Conservation (phyloP, 23 tunicate species). For the Ascidia mentula region DNA sequence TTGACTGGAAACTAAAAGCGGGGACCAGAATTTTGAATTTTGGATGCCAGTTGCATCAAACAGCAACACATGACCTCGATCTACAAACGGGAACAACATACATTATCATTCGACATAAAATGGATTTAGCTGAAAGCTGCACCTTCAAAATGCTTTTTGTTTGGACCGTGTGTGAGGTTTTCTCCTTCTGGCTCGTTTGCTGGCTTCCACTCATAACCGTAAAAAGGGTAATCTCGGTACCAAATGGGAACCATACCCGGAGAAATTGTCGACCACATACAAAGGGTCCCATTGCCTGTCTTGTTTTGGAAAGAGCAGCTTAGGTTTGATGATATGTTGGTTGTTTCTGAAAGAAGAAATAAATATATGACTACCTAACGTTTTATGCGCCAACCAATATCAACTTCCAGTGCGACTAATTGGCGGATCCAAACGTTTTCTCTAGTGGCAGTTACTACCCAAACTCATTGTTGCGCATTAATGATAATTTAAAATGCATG, state of each 20-base stretch:
- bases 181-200: background rate
- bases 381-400: too few relatives aligned
- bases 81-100: background rate
- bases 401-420: too few relatives aligned
- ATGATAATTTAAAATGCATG: too few relatives aligned
- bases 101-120: too few relatives aligned
- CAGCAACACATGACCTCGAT: constrained; percentile 47
- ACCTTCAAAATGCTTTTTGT: background rate
- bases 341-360: too few relatives aligned
- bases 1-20: constrained; percentile 13
- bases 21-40: background rate
- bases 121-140: background rate
- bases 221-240: constrained; percentile 1
- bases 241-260: background rate
- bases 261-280: constrained; percentile 32
- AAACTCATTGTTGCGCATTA: too few relatives aligned
- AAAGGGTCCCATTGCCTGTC: constrained; percentile 16
- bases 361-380: too few relatives aligned
- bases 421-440: too few relatives aligned
- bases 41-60: constrained; percentile 46
- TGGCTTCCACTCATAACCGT: constrained; percentile 22
- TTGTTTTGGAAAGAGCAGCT: constrained; percentile 37
- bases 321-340: too few relatives aligned
- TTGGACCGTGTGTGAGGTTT: background rate
- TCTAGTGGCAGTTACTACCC: too few relatives aligned